phyloP scores from a whole-genome alignment of 1,140 invertebrate species.

The Spodoptera litura region DNA sequence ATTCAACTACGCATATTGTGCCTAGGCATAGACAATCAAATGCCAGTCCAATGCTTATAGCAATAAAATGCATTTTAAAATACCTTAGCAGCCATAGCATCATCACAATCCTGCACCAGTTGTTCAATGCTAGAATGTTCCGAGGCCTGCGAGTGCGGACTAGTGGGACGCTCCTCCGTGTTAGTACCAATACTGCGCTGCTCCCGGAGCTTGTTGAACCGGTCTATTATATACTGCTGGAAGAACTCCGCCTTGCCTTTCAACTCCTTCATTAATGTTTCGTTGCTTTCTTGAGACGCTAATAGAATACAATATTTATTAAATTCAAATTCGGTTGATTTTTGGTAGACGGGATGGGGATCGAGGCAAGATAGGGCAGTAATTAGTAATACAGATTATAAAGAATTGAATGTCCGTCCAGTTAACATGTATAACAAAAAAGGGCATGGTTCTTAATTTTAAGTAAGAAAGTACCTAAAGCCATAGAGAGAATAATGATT shows the following conservation, averaged over 20 bases:
- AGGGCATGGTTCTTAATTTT: background rate
- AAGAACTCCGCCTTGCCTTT: conserved; percentile 86
- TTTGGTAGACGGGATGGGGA: too few relatives aligned
- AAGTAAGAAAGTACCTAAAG: background rate
- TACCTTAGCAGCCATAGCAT: conserved; percentile 70
- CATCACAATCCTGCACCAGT: conserved; percentile 55
- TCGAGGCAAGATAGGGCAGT: too few relatives aligned
- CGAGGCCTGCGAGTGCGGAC: background rate
- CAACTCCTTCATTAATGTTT: conserved; percentile 83
- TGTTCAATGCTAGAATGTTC: conserved; percentile 42
- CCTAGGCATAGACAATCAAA: too few relatives aligned
- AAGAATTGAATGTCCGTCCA: too few relatives aligned
- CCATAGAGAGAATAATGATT: too few relatives aligned
- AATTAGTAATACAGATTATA: too few relatives aligned
- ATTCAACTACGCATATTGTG: too few relatives aligned
- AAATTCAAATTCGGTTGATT: too few relatives aligned
- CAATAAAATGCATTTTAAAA: background rate
- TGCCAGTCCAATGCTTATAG: too few relatives aligned
- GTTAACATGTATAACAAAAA: too few relatives aligned
- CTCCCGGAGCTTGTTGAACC: conserved; percentile 71
- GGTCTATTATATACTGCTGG: conserved; percentile 83
- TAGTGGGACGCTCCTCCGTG: conserved; percentile 57
- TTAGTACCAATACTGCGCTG: conserved; percentile 69
- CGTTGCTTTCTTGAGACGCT: conserved; percentile 82
- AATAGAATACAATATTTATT: too few relatives aligned